A percentile compares a stretch with the other conserved stretches of the same genome.
Evolutionary conservation across 2,113 vertebrate species (phyloP).

Genomic region (Excalfactoria chinensis): DNA sequence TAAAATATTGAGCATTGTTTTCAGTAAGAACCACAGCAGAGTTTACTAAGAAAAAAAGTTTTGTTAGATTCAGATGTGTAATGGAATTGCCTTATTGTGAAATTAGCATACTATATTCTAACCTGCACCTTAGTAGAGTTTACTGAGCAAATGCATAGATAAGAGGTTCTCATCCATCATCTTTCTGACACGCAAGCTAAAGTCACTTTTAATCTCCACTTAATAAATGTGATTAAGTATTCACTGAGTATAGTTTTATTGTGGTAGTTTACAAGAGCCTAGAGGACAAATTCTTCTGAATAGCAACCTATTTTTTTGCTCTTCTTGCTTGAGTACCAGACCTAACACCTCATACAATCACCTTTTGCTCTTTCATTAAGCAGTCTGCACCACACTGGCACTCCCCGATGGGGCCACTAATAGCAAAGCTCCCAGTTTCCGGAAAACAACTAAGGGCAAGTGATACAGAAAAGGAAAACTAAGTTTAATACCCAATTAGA

Average conservation of each 20-base stretch:
- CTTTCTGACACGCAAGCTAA: constrained; percentile 23
- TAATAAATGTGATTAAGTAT: constrained; percentile 56
- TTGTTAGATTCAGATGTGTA: neutral
- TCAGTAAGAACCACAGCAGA: neutral
- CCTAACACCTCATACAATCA: neutral
- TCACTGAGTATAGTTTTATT: neutral
- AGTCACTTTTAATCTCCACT: constrained; percentile 60
- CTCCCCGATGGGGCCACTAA: neutral
- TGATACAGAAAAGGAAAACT: neutral
- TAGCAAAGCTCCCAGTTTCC: neutral
- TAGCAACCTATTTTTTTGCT: neutral
- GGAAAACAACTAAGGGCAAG: neutral
- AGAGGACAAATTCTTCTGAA: constrained; percentile 1
- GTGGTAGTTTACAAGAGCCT: neutral
- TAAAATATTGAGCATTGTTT: neutral
- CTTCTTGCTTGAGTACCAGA: neutral
- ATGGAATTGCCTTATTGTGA: constrained; percentile 28
- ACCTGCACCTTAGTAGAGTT: constrained; percentile 33
- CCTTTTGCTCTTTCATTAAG: neutral
- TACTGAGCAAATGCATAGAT: constrained; percentile 42
- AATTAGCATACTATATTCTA: constrained; percentile 37
- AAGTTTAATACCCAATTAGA: neutral
- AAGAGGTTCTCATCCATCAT: constrained; percentile 57
- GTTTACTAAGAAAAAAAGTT: neutral
- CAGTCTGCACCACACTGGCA: neutral